Percentiles rank a stretch among this genome's conserved stretches.
These are phyloP conservation scores for Atractosteus spatula DNA, from an alignment of 2,113 vertebrate species.

Conservation along the genomic window DNA sequence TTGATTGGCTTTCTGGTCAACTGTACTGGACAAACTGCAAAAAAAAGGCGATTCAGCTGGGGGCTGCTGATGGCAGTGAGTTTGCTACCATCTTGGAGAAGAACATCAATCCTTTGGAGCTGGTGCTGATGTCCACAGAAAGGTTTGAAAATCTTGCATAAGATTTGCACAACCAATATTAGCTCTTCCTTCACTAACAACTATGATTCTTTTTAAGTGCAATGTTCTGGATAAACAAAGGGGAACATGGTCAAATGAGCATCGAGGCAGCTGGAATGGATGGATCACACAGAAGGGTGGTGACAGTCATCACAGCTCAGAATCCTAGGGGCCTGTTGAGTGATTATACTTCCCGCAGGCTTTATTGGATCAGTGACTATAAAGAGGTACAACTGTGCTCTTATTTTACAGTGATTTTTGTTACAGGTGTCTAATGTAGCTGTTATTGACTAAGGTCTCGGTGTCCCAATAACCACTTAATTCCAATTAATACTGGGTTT, in stretches of 20 bases:
- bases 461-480: too few species aligned
- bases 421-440: too few species aligned
- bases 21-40: slow-evolving; percentile 81
- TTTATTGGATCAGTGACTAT: slow-evolving; percentile 85
- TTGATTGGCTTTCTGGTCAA: slow-evolving; percentile 85
- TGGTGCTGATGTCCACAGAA: slow-evolving; percentile 71
- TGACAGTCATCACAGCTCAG: slow-evolving; percentile 69
- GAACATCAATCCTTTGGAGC: slow-evolving; percentile 69
- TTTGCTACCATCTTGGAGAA: slow-evolving; percentile 71
- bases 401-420: too few species aligned
- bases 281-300: slow-evolving; percentile 63
- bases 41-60: slow-evolving; percentile 63
- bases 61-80: slow-evolving; percentile 67
- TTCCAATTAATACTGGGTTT: too few species aligned
- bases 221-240: slow-evolving; percentile 82
- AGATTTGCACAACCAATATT: background rate
- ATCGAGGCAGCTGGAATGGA: slow-evolving; percentile 84
- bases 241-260: slow-evolving; percentile 54
- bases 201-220: slow-evolving; percentile 50
- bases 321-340: slow-evolving; percentile 69
- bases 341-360: slow-evolving; percentile 67
- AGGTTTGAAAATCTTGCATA: slow-evolving; percentile 54
- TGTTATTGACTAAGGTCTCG: too few species aligned
- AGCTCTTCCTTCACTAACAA: background rate
- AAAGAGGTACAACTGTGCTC: slow-evolving; percentile 65